Base-by-base conservation (phyloP, 2,888 invertebrate species). In the Sarcophaga caerulescens region DNA sequence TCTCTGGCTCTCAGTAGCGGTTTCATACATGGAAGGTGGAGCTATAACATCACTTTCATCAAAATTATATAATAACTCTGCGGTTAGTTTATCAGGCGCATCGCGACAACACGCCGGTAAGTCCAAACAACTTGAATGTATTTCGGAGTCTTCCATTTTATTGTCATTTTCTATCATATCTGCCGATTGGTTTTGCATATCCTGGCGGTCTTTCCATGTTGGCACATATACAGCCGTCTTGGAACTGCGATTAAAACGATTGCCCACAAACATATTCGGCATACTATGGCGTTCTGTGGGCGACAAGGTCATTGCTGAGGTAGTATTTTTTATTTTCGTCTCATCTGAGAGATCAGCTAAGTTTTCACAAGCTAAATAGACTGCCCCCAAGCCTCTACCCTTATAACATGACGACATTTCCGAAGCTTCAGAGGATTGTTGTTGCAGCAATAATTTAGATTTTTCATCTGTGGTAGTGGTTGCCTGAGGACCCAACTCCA, bases 291-390 rank as follows among this genome's bases (percentile, higher is more conserved):
- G 94, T 52, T 94, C 94, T 11, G 86, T 93, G 88, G 89, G 89
- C 4, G 89, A 90, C 17, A 60, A 23, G 5, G 60, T 71, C 23
- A 70, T 44, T 17, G 68, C 66, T 14, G 75, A 35, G 78, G 92
- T 92, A 60, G 52, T 60, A 57, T 92, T 93, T 88, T 93, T 93
- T 63, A 95, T 94, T 91, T 94, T 94, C 12, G 94, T 94, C 91
- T 94, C 94, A 89, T 95, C 95, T 90, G 95, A 95, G 90, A 96
- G 94, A 91, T 95, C 95, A 14, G 95, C 94, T 87, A 96, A 93
- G 93, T 96, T 95, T 92, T 96, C 96, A 90, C 95, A 96, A 12
- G 95, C 95, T 93, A 94, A 94, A 88, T 95, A 95, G 21, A 93
- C 93, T 75, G 94, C 94, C 2, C 93, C 91, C 6, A 94, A 91